These are phyloP conservation scores for Capromys pilorides DNA, from an alignment of 2,797 vertebrate species.

Conservation along the genomic window DNA sequence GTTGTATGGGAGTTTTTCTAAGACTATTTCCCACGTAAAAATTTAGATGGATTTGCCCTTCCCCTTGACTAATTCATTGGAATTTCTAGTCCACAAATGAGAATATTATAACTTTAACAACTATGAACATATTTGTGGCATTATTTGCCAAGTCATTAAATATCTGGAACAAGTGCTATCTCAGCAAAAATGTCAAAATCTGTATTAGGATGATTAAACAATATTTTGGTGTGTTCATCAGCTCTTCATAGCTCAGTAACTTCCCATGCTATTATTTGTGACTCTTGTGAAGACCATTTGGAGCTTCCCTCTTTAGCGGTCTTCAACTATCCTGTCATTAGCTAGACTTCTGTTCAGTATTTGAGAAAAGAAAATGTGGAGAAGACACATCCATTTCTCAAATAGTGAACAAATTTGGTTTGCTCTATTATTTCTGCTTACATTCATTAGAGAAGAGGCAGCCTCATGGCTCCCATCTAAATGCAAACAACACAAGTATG, in stretches of 20 bases:
- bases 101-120: not conserved
- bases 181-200: conserved; percentile 1
- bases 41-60: not conserved
- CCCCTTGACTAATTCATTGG: not conserved
- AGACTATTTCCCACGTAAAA: not conserved
- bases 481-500: not conserved
- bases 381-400: not conserved
- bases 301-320: not conserved
- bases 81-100: not conserved
- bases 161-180: not conserved
- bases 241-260: not conserved
- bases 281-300: not conserved
- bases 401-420: not conserved
- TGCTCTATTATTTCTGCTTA: not conserved
- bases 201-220: not conserved
- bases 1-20: not conserved
- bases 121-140: not conserved
- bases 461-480: not conserved
- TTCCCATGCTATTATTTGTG: conserved; percentile 15
- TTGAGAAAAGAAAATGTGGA: not conserved
- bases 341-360: not conserved
- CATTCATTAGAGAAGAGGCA: not conserved
- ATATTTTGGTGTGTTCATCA: not conserved
- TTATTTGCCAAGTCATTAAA: not conserved
- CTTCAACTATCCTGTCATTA: not conserved